Evolutionary conservation across 2,888 invertebrate species (phyloP).

Genomic region (Biston stratarius): DNA sequence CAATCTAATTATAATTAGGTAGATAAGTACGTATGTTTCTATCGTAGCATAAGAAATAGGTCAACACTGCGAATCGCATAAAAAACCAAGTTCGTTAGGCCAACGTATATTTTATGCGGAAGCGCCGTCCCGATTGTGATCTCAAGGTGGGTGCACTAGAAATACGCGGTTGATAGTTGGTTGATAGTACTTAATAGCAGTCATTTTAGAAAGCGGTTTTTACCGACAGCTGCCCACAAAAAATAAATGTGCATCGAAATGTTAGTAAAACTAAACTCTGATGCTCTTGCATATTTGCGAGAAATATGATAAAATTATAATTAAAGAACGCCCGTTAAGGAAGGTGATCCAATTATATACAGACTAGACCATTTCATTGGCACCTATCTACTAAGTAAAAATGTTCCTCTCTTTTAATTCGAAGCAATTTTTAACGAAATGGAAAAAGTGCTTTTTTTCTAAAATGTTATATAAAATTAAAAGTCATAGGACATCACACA

Average conservation of each 20-base stretch:
- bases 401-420: no score
- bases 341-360: no score
- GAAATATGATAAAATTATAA: no score
- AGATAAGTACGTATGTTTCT: neutral
- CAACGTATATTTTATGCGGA: conserved; percentile 70
- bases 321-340: no score
- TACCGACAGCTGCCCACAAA: conserved; percentile 81
- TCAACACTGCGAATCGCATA: conserved; percentile 47
- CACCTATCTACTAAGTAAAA: no score
- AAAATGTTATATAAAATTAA: no score
- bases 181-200: conserved; percentile 72
- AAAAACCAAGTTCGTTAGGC: conserved; percentile 50
- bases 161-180: conserved; percentile 67
- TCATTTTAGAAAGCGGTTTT: conserved; percentile 83
- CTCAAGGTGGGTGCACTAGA: conserved; percentile 72
- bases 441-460: no score
- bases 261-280: neutral
- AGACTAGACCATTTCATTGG: no score
- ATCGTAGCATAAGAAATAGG: conserved; percentile 36
- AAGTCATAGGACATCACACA: no score
- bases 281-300: conserved; percentile 19
- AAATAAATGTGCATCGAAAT: conserved; percentile 71
- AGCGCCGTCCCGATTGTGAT: conserved; percentile 70
- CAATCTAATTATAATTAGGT: no score
- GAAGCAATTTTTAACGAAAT: no score